phyloP scores from a whole-genome alignment of 2,888 invertebrate genomes.

The Yponomeuta evonymella region DNA sequence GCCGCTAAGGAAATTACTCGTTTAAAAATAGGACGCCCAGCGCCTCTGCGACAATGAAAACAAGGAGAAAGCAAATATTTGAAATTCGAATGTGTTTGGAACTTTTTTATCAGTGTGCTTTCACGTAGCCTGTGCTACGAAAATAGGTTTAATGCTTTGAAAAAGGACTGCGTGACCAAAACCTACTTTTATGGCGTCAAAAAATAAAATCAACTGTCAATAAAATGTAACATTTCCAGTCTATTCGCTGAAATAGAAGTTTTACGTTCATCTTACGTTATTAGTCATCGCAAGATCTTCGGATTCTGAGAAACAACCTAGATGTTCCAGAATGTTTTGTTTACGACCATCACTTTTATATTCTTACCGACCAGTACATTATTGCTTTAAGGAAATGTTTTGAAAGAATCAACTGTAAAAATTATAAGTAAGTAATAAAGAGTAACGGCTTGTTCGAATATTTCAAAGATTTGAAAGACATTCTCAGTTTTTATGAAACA shows the following conservation, averaged over 20 bases:
- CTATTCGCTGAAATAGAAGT: background rate
- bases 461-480: no score
- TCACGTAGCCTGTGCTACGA: background rate
- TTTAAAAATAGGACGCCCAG: slow-evolving; percentile 41
- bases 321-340: slow-evolving; percentile 9
- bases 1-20: slow-evolving; percentile 39
- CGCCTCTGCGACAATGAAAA: slow-evolving; percentile 42
- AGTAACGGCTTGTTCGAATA: background rate
- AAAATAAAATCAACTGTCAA: slow-evolving; percentile 1
- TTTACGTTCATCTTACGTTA: background rate
- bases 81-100: slow-evolving; percentile 22
- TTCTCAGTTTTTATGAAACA: no score
- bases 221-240: background rate
- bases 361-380: background rate
- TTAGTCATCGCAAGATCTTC: slow-evolving; percentile 6
- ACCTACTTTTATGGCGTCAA: background rate
- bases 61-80: slow-evolving; percentile 29
- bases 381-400: slow-evolving; percentile 4
- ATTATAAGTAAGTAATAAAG: background rate
- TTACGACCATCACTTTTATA: slow-evolving; percentile 6
- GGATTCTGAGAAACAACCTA: slow-evolving; percentile 8
- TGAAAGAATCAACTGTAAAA: background rate
- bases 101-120: background rate
- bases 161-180: background rate
- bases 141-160: background rate